Evolutionary conservation across 2,888 invertebrate species (phyloP).

Genomic region (Gryllus longicercus): DNA sequence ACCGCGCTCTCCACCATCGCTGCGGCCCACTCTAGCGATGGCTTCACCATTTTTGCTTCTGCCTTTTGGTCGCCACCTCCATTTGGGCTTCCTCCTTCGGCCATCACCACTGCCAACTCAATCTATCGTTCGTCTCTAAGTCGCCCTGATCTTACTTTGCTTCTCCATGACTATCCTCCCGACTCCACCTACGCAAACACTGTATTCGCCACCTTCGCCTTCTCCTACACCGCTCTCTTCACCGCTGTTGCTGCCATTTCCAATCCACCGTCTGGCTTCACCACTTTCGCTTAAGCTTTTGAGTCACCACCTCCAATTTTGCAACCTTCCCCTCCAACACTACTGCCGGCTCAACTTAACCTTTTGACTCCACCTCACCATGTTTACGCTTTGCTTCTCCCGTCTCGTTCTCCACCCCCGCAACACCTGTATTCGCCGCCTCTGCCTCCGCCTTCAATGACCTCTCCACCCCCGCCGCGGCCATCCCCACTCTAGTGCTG

Average conservation of each 20-base stretch:
- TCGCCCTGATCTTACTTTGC: not conserved
- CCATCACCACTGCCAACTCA: not conserved
- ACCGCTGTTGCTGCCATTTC: not conserved
- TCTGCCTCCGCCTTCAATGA: not conserved
- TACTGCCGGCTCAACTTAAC: not conserved
- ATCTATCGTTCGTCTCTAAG: not conserved
- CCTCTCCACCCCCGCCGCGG: not conserved
- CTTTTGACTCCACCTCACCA: not conserved
- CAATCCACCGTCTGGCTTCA: not conserved
- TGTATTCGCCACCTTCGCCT: not conserved
- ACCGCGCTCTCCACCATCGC: not conserved
- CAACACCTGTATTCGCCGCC: not conserved
- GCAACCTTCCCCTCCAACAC: not conserved
- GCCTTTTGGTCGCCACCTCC: not conserved
- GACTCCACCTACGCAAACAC: not conserved
- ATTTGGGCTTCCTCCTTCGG: no score
- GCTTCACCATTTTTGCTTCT: not conserved
- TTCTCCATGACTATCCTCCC: no score
- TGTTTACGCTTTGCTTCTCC: not conserved
- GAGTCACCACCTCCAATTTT: not conserved
- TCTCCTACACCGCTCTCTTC: not conserved
- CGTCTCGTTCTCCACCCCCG: not conserved
- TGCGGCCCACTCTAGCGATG: not conserved
- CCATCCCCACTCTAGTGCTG: not conserved
- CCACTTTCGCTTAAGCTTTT: not conserved